A percentile compares a stretch with the other conserved stretches of the same genome.
These are phyloP conservation scores for Idaea dimidiata DNA, from an alignment of 2,888 invertebrate genomes.

Conservation along the genomic window DNA sequence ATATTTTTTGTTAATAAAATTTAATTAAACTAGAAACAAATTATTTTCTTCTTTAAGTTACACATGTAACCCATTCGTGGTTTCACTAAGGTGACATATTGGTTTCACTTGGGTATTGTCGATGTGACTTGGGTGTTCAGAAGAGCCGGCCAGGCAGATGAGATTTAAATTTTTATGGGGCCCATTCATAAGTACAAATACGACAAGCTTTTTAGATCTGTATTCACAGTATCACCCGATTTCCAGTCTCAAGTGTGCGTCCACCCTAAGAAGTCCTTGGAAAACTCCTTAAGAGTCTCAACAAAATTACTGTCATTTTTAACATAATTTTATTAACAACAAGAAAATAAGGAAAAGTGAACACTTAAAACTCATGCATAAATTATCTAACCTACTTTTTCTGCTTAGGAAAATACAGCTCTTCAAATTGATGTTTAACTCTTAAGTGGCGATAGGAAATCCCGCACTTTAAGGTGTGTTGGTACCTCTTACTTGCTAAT, in stretches of 20 bases:
- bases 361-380: background rate
- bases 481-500: background rate
- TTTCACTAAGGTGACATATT: too few species aligned
- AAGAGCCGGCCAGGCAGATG: too few species aligned
- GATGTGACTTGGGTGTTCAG: too few species aligned
- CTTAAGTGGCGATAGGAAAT: background rate
- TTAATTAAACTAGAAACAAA: too few species aligned
- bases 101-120: too few species aligned
- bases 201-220: too few species aligned
- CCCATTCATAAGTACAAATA: too few species aligned
- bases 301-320: slow-evolving; percentile 1
- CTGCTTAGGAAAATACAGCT: background rate
- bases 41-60: too few species aligned
- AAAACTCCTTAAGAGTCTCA: background rate
- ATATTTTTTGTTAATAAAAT: too few species aligned
- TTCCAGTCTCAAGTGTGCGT: background rate
- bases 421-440: background rate
- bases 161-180: too few species aligned
- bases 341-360: background rate
- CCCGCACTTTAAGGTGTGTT: background rate
- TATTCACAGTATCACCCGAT: background rate
- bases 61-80: too few species aligned
- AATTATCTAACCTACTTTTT: background rate
- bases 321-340: background rate
- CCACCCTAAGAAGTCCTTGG: background rate